Evolutionary conservation across 35 echinoderm and acorn worm species (phyloP).

Genomic region (Apostichopus californicus): DNA sequence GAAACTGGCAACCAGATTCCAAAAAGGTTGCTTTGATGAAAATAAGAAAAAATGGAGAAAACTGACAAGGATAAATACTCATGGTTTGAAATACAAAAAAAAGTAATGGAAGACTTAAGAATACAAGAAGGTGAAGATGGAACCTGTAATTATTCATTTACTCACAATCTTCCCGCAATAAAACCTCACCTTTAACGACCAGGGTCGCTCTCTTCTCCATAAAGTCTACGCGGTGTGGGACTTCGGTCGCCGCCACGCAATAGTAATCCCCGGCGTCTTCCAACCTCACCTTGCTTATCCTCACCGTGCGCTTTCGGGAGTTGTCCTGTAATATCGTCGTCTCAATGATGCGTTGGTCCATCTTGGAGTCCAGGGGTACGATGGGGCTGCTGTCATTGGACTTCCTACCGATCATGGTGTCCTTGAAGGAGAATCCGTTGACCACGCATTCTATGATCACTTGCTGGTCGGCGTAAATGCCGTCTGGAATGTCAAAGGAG

Average conservation of each 20-base stretch:
- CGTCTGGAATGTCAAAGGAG: background rate
- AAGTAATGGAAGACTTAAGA: no score
- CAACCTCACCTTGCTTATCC: background rate
- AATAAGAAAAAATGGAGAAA: no score
- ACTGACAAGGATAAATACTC: no score
- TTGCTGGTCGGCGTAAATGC: background rate
- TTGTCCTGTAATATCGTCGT: background rate
- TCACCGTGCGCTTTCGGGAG: slow-evolving; percentile 7
- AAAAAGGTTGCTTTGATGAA: no score
- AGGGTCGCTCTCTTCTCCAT: background rate
- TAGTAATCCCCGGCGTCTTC: slow-evolving; percentile 17
- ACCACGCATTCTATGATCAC: slow-evolving; percentile 5
- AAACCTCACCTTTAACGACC: background rate
- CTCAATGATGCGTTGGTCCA: background rate
- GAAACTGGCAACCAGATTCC: no score
- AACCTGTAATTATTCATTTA: no score
- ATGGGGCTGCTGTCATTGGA: background rate
- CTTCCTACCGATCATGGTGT: background rate
- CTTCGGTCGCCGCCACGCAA: background rate
- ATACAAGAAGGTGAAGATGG: no score
- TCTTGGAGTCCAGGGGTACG: slow-evolving; percentile 1
- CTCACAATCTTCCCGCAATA: no score
- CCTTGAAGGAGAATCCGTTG: slow-evolving; percentile 27
- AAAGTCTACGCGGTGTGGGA: background rate
- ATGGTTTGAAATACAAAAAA: no score